Base-by-base conservation (phyloP, 2,113 vertebrate species). In the Craseonycteris thonglongyai region DNA sequence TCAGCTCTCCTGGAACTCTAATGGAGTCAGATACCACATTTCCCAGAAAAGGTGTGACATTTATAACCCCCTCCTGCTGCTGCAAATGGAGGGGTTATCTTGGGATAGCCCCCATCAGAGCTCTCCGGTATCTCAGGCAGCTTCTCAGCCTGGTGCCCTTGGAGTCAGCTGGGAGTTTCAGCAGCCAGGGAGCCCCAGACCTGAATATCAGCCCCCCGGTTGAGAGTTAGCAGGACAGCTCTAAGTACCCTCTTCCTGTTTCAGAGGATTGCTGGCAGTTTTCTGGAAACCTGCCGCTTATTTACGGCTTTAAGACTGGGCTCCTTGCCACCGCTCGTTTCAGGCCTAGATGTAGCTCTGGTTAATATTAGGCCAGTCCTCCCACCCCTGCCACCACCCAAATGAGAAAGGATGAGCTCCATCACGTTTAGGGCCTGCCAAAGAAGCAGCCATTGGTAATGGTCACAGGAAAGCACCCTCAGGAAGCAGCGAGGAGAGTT, bases 161-260 rank as follows among this genome's bases (percentile, higher is more conserved):
- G 2, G 28, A 40, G 33, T 90, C 66, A 38, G 58, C 40, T 63
- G 56, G 56, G 3, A 47, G 35, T 42, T 75, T n/a, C 47, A 33
- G 58, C 75, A 89, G 47, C 42, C 45, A 35, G 83, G 19, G 79
- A 69, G 21, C 58, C 65, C 82, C 87, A 22, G 26, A 28, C 69
- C 33, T 42, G 58, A 94, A 49, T 42, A 0, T 18, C 6, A 79
- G 93, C 30, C 59, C 42, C 47, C 35, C 0, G 2, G 49, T 11
- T 93, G 83, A 93, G 87, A 68, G 38, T 90, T 47, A 90, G 88
- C 95, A 88, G 92, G 97, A 97, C 92, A 97, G 93, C 45, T 95
- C 90, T 97, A 97, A 98, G 97, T 91, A 94, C 91, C 96, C 93
- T 97, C 97, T 98, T 98, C 97, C 98, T 97, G 93, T 97, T 95